Base-by-base conservation (phyloP, 2,797 vertebrate genomes). In the Paguma larvata region DNA sequence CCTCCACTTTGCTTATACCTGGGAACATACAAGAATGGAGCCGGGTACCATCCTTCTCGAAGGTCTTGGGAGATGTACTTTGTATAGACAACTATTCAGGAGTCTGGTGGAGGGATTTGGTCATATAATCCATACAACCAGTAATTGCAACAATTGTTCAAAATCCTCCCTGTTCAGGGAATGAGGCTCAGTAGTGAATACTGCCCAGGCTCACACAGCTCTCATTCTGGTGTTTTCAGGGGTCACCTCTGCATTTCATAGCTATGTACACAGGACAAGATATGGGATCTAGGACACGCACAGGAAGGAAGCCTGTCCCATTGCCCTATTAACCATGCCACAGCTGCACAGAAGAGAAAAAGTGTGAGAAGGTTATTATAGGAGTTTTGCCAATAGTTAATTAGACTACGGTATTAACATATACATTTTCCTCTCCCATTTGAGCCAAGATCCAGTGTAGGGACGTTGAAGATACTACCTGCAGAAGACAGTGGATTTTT, bases 371-470 rank as follows among this genome's bases (percentile, higher is more conserved):
- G n/a, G 10, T 85, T 89, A 65, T 65, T 65, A 65, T 68, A 32
- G 34, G 16, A 85, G 5, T 75, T 67, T 93, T 70, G 62, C 44
- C 67, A 90, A 91, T 68, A 77, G 8, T 75, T 88, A 78, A 95
- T 96, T 83, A 59, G 56, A 59, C 56, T 59, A 67, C 75, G 79
- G 85, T 91, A 85, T 80, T 87, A 85, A 82, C 48, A 44, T 32
- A 67, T 10, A 68, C 8, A 70, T 53, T 70, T 89, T 72, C 38
- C 84, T 97, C 51, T 92, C 62, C 32, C 5, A 16, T 96, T 79
- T 88, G 77, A 97, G 68, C 25, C 70, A 77, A 94, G 82, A 77
- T 51, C 83, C 51, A 62, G 15, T 75, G 62, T 41, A 91, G 85
- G 56, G 67, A 30, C 30, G 63, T 19, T 2, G 23, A 96, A 13